Percentiles rank a stretch among this genome's conserved stretches.
Evolutionary conservation across 2,888 invertebrate species (phyloP).

Genomic region (Carterocephalus palaemon): DNA sequence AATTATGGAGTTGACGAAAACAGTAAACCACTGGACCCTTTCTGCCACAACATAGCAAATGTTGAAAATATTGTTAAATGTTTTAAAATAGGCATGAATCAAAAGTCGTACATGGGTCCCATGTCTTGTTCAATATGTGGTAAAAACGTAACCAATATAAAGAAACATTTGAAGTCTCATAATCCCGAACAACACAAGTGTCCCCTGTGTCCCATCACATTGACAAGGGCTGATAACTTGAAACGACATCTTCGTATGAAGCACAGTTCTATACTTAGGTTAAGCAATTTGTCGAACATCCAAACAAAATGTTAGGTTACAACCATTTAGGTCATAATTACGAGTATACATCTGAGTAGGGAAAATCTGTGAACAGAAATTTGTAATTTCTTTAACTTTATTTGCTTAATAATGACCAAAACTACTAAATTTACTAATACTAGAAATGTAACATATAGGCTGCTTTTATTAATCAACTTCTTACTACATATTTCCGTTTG

Average conservation of each 20-base stretch:
- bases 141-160: slow-evolving; percentile 82
- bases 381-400: slow-evolving; percentile 2
- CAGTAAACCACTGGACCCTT: slow-evolving; percentile 61
- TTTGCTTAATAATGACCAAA: slow-evolving; percentile 33
- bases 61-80: slow-evolving; percentile 64
- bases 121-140: slow-evolving; percentile 82
- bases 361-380: slow-evolving; percentile 3
- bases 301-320: slow-evolving; percentile 49
- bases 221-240: slow-evolving; percentile 83
- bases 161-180: slow-evolving; percentile 83
- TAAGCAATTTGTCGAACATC: slow-evolving; percentile 63
- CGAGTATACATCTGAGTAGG: too few species aligned
- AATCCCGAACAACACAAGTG: slow-evolving; percentile 81
- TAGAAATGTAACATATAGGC: slow-evolving; percentile 16
- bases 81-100: slow-evolving; percentile 54
- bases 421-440: slow-evolving; percentile 32
- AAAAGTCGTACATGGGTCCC: slow-evolving; percentile 54
- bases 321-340: neutral
- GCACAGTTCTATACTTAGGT: slow-evolving; percentile 68
- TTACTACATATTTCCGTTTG: slow-evolving; percentile 60
- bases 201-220: slow-evolving; percentile 80
- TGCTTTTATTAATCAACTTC: slow-evolving; percentile 48
- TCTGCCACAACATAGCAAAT: slow-evolving; percentile 57
- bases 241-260: slow-evolving; percentile 83
- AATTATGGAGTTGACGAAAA: slow-evolving; percentile 70